Evolutionary conservation across 2,797 vertebrate species (phyloP), one percentile per base, ranked within the genome.

Genomic region (Betta splendens): DNA sequence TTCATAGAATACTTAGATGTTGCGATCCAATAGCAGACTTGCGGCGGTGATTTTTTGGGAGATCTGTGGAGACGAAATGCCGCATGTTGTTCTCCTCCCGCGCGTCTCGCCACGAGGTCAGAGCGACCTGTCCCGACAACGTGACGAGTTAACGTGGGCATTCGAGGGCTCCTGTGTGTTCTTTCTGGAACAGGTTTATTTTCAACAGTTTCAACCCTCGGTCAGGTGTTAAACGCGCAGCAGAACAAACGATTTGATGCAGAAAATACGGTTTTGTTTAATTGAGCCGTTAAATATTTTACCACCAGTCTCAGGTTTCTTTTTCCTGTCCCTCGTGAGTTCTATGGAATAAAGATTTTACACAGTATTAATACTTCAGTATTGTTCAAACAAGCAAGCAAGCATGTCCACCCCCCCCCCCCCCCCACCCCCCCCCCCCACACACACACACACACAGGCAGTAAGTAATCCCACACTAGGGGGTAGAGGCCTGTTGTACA

Each of bases 401-500:
- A 32, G 64, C 47, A 17, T 17, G 18, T 71, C 69, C 64, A 61
- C 44, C 46, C 52, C 60, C 66, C 61, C 56, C 64, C 15, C 53
- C 13, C 21, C 58, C 23, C 61, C 56, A 57, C 46, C 50, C 62
- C 50, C 43, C 46, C 47, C 52, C 36, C 40, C 18, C 28, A 56
- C 29, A 36, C 64, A 64, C 46, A 50, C 62, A 47, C 38, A 46
- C 43, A 52, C 36, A 40, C 18, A 58, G 28, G 53, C 29, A 36
- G 61, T 63, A 46, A 61, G 75, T 92, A 91, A 92, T 89, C 89
- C 87, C 88, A 75, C 89, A 85, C 75, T 76, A 68, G 85, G 86
- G 84, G 87, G 88, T 84, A 71, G 65, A 79, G 79, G 76, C 72
- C 87, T 75, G 83, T 89, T 86, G 85, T 90, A 84, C 80, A 69